Base-by-base conservation (phyloP, 2,113 vertebrate species). In the Leucopternis melanops region DNA sequence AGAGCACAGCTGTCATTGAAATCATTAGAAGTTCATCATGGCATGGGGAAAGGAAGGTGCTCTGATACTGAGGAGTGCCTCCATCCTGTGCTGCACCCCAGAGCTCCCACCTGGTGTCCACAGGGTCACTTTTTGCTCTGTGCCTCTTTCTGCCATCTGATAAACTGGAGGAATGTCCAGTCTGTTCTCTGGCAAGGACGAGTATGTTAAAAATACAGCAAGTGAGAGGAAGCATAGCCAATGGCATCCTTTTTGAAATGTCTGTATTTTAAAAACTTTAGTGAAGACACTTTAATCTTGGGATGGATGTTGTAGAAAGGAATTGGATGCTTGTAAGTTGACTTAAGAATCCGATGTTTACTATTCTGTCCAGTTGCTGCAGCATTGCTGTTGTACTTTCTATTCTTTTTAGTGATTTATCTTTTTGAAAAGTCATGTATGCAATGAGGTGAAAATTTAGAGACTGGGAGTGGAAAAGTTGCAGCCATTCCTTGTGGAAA, bases 1-100 rank as follows among this genome's bases (percentile, higher is more conserved):
- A n/a, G 8, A 79, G 32, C 55, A 47, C 0, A 0, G 10, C 47
- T 86, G 66, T 40, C 5, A 0, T 66, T 47, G 49, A 40, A 49
- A 70, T 34, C 29, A 10, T 50, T 8, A 15, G 59, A 18, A 32
- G 44, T 13, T 62, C 73, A 45, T 18, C 47, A 10, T 7, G 29
- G 32, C 52, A 42, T 4, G 32, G 36, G 54, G 45, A 26, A 87
- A 69, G 36, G 19, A 72, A 61, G 27, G 45, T 85, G 49, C 31
- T 81, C 31, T 31, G 66, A 25, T 40, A 49, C 0, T 61, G 16
- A 85, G 38, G 44, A 95, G 31, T 22, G 7, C 9, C 52, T 92
- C 47, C n/a, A 19, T 38, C 49, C 52, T 34, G 12, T 58, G 45
- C 66, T 89, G 61, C 58, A 58, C 13, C 63, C 49, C 82, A 83